Base-by-base conservation (phyloP, 1,140 invertebrate genomes). In the Brachystomella parvula region DNA sequence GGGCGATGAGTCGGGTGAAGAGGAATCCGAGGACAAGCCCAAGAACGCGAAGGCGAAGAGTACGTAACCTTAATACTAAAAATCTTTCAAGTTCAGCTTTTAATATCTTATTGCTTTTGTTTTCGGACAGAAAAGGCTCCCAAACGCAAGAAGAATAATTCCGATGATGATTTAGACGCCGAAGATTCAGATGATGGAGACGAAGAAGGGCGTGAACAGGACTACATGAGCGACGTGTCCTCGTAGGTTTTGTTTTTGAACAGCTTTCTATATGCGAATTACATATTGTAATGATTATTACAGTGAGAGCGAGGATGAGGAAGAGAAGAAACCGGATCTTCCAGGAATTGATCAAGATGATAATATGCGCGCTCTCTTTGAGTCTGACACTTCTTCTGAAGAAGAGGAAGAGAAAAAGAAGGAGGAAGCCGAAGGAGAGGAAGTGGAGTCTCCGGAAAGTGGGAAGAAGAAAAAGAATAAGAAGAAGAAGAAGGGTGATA, bases 101-200 rank as follows among this genome's bases (percentile, higher is more conserved):
- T 12, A 9, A 9, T 44, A 44, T n/a, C 39, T n/a, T 44, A 44
- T 12, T n/a, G 39, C n/a, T n/a, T n/a, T 44, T 9, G 9, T 44
- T 44, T 9, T 44, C 9, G 39, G n/a, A 44, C 9, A 12, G 39
- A 44, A n/a, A 44, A 44, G 9, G 9, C 9, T 44, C 39, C n/a
- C n/a, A 44, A 9, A n/a, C n/a, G n/a, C n/a, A n/a, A 89, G 74
- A 90, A 90, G 76, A 90, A 91, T 74, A 81, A 87, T 66, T 83
- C 83, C 68, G 86, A 91, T 0, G 87, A 95, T 74, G 86, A 89
- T 72, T 92, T 94, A 75, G 92, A 92, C 0, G 84, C 90, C 61
- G 94, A 98, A 78, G 94, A 98, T 77, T 96, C 92, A 75, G 94
- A 96, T 80, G 94, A 96, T 78, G 94, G 94, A 0, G 94, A 97